Evolutionary conservation across 2,888 invertebrate genomes (phyloP), one percentile per base, ranked within the genome.

Genomic region (Mellilla xanthometata): DNA sequence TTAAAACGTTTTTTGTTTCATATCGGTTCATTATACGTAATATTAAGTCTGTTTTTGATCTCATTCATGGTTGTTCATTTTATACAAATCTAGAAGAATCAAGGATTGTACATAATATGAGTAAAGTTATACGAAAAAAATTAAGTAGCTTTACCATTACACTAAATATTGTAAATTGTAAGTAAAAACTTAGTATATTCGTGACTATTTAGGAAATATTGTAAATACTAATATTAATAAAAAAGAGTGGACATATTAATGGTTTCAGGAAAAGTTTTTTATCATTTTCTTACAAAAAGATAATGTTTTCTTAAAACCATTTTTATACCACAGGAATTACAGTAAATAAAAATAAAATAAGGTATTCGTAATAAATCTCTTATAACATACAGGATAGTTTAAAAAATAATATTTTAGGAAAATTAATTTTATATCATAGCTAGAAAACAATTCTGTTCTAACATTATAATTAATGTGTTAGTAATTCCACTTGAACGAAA

Each of bases 81-180:
- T 19, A 19, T 5, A 19, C 3, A 6, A 19, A 19, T 19, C 4
- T 19, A 3, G 15, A 39, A 32, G 7, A 26, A 38, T 33, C 30
- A 47, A 41, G 50, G 57, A 64, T 49, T 72, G 73, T 72, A 72
- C 39, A 72, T 77, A 71, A 68, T 72, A 70, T 52, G 67, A 74
- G 66, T 83, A 79, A 80, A 75, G 76, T 73, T 84, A 86, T 86
- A 87, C 83, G 85, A 87, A 80, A 80, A 81, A 81, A 65, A 80
- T 73, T 84, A 78, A 74, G 68, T 82, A 84, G 83, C 72, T 76
- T 74, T 76, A 82, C 67, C 59, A 54, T 63, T 65, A 64, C 54
- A 64, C 53, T 46, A n/a, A 76, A 76, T 56, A 57, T 68, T 87
- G 85, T 86, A 85, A 73, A 82, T 77, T 83, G 69, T 81, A 79